Evolutionary conservation across 1,140 invertebrate genomes (phyloP).

Genomic region (Acyrthosiphon pisum): DNA sequence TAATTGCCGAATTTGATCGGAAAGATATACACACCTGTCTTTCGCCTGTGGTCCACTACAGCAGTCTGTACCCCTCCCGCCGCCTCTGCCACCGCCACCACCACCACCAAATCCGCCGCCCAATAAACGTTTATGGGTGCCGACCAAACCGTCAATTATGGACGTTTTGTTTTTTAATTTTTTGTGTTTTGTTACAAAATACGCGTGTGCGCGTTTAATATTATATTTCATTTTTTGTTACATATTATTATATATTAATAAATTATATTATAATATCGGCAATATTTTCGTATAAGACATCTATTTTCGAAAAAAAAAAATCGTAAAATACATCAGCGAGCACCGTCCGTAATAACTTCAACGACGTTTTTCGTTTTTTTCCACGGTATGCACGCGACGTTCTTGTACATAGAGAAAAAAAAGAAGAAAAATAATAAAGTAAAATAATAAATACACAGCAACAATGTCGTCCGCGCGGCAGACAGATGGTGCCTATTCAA

Average conservation of each 20-base stretch:
- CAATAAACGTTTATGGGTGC: conserved; percentile 34
- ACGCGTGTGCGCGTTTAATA: conserved; percentile 4
- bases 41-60: neutral
- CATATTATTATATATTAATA: conserved; percentile 9
- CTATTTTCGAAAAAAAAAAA: neutral
- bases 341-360: neutral
- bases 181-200: neutral
- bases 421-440: neutral
- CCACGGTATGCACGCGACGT: neutral
- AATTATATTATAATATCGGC: conserved; percentile 10
- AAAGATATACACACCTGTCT: conserved; percentile 32
- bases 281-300: neutral
- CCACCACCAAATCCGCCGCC: neutral
- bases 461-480: neutral
- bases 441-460: conserved; percentile 10
- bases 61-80: neutral
- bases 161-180: conserved; percentile 23
- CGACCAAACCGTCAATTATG: conserved; percentile 41
- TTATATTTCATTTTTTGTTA: neutral
- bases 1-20: conserved; percentile 20
- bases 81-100: too few relatives aligned
- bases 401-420: neutral
- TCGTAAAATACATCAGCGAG: neutral
- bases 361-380: neutral
- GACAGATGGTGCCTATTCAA: conserved; percentile 40